Base-by-base conservation (phyloP, 2,113 vertebrate species). In the Limanda limanda region DNA sequence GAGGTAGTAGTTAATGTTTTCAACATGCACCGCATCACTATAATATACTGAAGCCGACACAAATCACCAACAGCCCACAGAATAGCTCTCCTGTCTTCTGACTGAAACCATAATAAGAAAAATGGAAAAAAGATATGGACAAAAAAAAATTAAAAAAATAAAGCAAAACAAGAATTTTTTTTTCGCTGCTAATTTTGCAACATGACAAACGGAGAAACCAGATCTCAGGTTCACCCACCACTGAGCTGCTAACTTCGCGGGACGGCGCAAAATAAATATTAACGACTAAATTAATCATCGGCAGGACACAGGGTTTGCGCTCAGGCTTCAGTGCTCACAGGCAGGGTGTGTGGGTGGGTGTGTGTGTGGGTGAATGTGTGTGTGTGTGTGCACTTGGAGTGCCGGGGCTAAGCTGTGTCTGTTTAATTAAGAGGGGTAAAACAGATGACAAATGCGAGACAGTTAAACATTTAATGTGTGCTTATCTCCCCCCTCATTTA, bases 351-450 rank as follows among this genome's bases (percentile, higher is more conserved):
- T 27, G 25, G 0, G 3, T 27, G 71, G 35, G 68, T 54, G 20
- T 52, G 20, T 52, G 51, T 52, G 79, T 74, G 68, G 69, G 68
- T 67, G 1, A 64, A 66, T 52, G 58, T 48, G 71, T 18, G 27
- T 25, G 68, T 74, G 79, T 81, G 76, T 77, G 48, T 84, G 81
- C 63, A 58, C 73, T 86, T 83, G 88, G 90, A 88, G 88, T 78
- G 86, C 79, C 57, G 64, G 68, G 82, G 83, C 88, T 91, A 91
- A 94, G 92, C 92, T 86, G 86, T 61, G 70, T 80, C 79, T 91
- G 89, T 93, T 93, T 94, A 94, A 95, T 94, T 94, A 95, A 93
- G 90, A 94, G 89, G 86, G 85, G 86, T 91, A 93, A 93, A 91
- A 91, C 90, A 93, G 88, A 94, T 92, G 92, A 94, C 92, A 94